Percentiles rank a stretch among this genome's conserved stretches.
These are phyloP conservation scores for Sceliomorpha sp. DNA, from an alignment of 2,888 invertebrate species.

Conservation along the genomic window DNA sequence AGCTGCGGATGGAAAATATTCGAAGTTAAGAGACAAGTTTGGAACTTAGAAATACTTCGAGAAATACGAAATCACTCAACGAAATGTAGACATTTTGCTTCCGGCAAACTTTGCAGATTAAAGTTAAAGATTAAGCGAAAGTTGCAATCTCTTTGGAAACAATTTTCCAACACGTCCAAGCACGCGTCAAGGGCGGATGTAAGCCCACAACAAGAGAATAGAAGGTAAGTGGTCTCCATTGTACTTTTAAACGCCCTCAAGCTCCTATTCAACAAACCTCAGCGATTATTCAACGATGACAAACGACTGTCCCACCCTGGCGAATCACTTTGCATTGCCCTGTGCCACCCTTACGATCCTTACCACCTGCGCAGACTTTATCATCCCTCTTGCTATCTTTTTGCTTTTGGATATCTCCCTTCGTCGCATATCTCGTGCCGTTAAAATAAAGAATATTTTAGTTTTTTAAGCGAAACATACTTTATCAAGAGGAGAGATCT, in stretches of 20 bases:
- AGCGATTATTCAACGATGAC: conserved; percentile 74
- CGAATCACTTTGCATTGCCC: conserved; percentile 54
- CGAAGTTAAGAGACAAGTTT: neutral
- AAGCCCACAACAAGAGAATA: conserved; percentile 61
- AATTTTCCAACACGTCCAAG: conserved; percentile 42
- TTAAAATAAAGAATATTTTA: conserved; percentile 19
- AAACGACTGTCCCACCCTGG: conserved; percentile 67
- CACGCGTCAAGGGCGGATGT: conserved; percentile 51
- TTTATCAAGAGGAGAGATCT: neutral
- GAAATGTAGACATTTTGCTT: conserved; percentile 14
- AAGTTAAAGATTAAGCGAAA: conserved; percentile 32
- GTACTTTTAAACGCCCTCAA: conserved; percentile 70
- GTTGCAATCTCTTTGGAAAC: conserved; percentile 35
- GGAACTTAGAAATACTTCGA: conserved; percentile 3
- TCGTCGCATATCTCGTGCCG: conserved; percentile 5
- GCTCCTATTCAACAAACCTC: conserved; percentile 59
- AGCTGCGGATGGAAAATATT: neutral
- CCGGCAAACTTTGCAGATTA: conserved; percentile 16
- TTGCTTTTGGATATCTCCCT: conserved; percentile 24
- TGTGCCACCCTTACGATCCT: conserved; percentile 37
- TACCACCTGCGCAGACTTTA: conserved; percentile 57
- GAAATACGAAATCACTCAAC: conserved; percentile 4
- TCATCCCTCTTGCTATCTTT: conserved; percentile 27
- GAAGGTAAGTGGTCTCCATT: conserved; percentile 72
- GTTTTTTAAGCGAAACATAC: conserved; percentile 10